Base-by-base conservation (phyloP, 2,113 vertebrate species). In the Numida meleagris region DNA sequence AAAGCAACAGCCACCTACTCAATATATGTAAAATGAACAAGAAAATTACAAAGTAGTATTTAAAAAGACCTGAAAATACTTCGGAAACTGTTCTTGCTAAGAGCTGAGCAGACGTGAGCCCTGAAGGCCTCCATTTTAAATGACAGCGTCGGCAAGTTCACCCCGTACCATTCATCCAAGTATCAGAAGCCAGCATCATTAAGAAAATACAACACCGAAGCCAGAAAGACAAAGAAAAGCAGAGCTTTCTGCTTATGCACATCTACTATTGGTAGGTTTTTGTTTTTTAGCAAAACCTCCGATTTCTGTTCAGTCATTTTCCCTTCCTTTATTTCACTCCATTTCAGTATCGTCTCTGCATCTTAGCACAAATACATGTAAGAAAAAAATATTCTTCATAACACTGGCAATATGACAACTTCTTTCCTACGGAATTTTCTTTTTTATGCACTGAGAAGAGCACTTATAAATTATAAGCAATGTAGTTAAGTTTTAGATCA, bases 41-140 rank as follows among this genome's bases (percentile, higher is more conserved):
- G 16, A 18, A 59, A 61, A 87, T 76, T 55, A 38, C 20, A 51
- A 45, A 88, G 21, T 1, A 50, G 5, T 82, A 42, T 31, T 89
- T 71, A 79, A 91, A 82, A 81, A 79, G 31, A 89, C 17, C 21
- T 89, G 25, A 67, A 89, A 82, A 45, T 58, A 70, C 40, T 91
- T 87, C 4, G 23, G 67, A 77, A 92, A 68, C 29, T n/a, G 59
- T 17, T 62, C 36, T 62, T 67, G 16, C 46, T 67, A 55, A 74
- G 88, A 91, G 31, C 16, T 76, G 31, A 87, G 74, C 13, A 82
- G 80, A 88, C 53, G 27, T 13, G 78, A 92, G 38, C 20, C 51
- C 80, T 79, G 17, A 81, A 93, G 74, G 48, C 43, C 71, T 68
- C 27, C 4, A 18, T 50, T 93, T 92, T 61, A 66, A 43, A 86